Evolutionary conservation across 1,140 invertebrate genomes (phyloP).

Genomic region (Dufourea novaeangliae): DNA sequence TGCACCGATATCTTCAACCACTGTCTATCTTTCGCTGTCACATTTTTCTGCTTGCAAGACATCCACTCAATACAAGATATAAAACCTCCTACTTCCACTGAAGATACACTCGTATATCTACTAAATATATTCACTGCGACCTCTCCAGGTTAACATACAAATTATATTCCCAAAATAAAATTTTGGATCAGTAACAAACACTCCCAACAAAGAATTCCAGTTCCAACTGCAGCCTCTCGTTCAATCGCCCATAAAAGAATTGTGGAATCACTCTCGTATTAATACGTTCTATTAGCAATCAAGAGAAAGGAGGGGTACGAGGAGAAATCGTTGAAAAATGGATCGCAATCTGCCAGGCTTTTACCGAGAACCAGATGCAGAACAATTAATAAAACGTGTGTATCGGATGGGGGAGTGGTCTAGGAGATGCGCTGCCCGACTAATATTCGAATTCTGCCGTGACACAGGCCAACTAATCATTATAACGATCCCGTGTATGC

Average conservation of each 20-base stretch:
- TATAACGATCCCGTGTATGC: constrained; percentile 63
- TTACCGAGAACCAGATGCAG: constrained; percentile 14
- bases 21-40: too few relatives aligned
- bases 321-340: not conserved
- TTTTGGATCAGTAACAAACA: too few relatives aligned
- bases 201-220: too few relatives aligned
- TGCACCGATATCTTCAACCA: too few relatives aligned
- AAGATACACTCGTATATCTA: too few relatives aligned
- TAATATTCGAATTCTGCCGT: constrained; percentile 74
- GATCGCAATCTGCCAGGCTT: not conserved
- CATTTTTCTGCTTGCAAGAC: too few relatives aligned
- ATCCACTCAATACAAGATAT: too few relatives aligned
- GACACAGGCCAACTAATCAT: constrained; percentile 75
- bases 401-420: constrained; percentile 31
- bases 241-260: not conserved
- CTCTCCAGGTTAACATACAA: too few relatives aligned
- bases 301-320: not conserved
- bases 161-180: too few relatives aligned
- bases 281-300: not conserved
- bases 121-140: too few relatives aligned
- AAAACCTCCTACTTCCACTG: too few relatives aligned
- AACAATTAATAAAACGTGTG: constrained; percentile 54
- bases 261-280: not conserved
- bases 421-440: constrained; percentile 44
- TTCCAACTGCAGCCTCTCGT: too few relatives aligned